Evolutionary conservation across 2,888 invertebrate species (phyloP).

Genomic region (Cosmopolites sordidus): DNA sequence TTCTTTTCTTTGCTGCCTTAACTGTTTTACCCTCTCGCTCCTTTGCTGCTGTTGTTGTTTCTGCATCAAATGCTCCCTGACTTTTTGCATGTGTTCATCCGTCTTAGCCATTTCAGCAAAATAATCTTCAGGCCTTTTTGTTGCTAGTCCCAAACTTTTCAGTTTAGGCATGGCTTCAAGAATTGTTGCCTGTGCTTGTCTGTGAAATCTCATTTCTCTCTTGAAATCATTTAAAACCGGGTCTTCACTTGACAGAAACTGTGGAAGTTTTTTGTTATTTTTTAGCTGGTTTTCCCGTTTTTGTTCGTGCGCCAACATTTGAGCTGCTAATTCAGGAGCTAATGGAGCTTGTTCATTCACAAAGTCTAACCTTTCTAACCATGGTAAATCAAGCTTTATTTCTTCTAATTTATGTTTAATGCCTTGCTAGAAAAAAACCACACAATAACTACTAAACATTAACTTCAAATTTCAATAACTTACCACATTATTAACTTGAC

Average conservation of each 20-base stretch:
- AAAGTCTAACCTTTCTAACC: slow-evolving; percentile 83
- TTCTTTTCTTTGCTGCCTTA: slow-evolving; percentile 87
- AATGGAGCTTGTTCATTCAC: slow-evolving; percentile 72
- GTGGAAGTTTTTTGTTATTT: slow-evolving; percentile 66
- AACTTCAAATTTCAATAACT: slow-evolving; percentile 42
- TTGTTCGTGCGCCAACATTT: slow-evolving; percentile 71
- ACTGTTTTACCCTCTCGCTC: slow-evolving; percentile 84
- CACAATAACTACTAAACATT: slow-evolving; percentile 21
- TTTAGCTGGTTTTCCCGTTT: slow-evolving; percentile 61
- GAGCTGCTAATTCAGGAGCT: slow-evolving; percentile 78
- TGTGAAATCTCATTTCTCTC: slow-evolving; percentile 80
- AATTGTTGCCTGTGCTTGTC: slow-evolving; percentile 85
- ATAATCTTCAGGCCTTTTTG: slow-evolving; percentile 86
- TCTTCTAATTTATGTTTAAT: slow-evolving; percentile 68
- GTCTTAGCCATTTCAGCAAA: slow-evolving; percentile 99
- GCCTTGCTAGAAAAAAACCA: slow-evolving; percentile 50
- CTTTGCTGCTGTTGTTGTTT: slow-evolving; percentile 82
- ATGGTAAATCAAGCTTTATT: slow-evolving; percentile 68
- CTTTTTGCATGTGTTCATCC: slow-evolving; percentile 96
- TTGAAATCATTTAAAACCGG: slow-evolving; percentile 87
- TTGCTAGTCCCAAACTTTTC: slow-evolving; percentile 69
- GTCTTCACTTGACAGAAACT: slow-evolving; percentile 64
- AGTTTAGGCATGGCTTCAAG: slow-evolving; percentile 72
- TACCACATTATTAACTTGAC: slow-evolving; percentile 70
- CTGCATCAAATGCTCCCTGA: slow-evolving; percentile 74